Conservation (phyloP, 1,140 invertebrate species). For the Caligus rogercresseyi region DNA sequence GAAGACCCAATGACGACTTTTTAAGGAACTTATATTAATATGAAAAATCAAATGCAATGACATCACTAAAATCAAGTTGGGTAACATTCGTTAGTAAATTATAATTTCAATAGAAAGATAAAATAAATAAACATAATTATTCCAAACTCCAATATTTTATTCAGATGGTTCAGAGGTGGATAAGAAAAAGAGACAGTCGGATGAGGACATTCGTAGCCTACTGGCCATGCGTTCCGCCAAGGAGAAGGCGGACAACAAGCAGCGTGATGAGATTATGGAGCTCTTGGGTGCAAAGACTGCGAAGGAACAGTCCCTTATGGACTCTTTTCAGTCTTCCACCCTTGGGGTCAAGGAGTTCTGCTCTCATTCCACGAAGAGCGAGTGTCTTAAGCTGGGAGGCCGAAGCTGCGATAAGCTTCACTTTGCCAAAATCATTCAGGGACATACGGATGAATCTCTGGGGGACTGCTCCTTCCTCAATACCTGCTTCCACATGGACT, state of each 20-base stretch:
- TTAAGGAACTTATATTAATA: too few relatives aligned
- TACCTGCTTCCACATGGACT: constrained; percentile 97
- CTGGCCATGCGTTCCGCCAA: constrained; percentile 79
- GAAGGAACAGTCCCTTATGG: constrained; percentile 78
- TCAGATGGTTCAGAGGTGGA: not conserved
- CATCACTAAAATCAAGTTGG: too few relatives aligned
- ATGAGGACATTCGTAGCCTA: constrained; percentile 44
- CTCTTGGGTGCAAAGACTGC: constrained; percentile 83
- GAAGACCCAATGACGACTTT: too few relatives aligned
- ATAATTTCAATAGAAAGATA: too few relatives aligned
- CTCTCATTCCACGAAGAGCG: constrained; percentile 74
- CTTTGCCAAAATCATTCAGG: constrained; percentile 92
- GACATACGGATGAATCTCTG: constrained; percentile 83
- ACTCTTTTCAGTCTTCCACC: constrained; percentile 77
- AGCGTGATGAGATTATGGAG: constrained; percentile 87
- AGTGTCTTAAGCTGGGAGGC: constrained; percentile 52
- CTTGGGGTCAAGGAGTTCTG: constrained; percentile 83
- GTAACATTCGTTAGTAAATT: too few relatives aligned
- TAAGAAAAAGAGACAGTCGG: not conserved
- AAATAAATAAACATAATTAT: too few relatives aligned
- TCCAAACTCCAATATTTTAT: too few relatives aligned
- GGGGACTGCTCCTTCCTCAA: constrained; percentile 95
- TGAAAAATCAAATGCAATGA: too few relatives aligned
- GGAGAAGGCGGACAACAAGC: constrained; percentile 84
- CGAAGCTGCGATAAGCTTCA: constrained; percentile 69